Percentiles rank a stretch among this genome's conserved stretches.
Conservation (phyloP, 2,888 invertebrate genomes). For the Drosophila vallismaia region DNA sequence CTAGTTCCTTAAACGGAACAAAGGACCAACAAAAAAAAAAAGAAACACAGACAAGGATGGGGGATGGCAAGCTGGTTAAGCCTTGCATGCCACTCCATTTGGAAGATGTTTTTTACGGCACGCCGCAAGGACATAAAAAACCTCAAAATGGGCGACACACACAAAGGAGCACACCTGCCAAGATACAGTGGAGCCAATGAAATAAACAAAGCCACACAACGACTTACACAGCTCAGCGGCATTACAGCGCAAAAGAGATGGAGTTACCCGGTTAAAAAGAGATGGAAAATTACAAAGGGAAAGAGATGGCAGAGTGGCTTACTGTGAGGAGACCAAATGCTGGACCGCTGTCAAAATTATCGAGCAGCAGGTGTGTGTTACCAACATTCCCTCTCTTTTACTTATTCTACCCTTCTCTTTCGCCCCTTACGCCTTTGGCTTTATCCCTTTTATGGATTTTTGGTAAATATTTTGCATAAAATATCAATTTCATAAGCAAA, state of each 20-base stretch:
- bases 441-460: constrained; percentile 32
- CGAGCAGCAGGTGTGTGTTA: constrained; percentile 44
- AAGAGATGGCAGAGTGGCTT: constrained; percentile 2
- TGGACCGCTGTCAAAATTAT: constrained; percentile 58
- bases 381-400: not conserved
- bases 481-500: constrained; percentile 74
- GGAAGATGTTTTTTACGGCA: constrained; percentile 51
- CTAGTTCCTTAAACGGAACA: constrained; percentile 47
- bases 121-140: constrained; percentile 34
- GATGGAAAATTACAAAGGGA: not conserved
- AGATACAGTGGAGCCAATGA: constrained; percentile 33
- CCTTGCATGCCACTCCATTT: constrained; percentile 49
- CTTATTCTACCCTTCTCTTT: not conserved
- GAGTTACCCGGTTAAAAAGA: not conserved
- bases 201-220: constrained; percentile 75
- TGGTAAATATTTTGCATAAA: constrained; percentile 75
- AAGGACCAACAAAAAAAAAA: not conserved
- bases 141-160: constrained; percentile 38
- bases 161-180: constrained; percentile 11
- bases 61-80: constrained; percentile 35
- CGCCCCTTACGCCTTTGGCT: constrained; percentile 9
- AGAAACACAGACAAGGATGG: not conserved
- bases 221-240: constrained; percentile 34
- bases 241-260: not conserved
- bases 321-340: constrained; percentile 17